Evolutionary conservation across 2,888 invertebrate species (phyloP).

Genomic region (Pycnomerus fuliginosus): DNA sequence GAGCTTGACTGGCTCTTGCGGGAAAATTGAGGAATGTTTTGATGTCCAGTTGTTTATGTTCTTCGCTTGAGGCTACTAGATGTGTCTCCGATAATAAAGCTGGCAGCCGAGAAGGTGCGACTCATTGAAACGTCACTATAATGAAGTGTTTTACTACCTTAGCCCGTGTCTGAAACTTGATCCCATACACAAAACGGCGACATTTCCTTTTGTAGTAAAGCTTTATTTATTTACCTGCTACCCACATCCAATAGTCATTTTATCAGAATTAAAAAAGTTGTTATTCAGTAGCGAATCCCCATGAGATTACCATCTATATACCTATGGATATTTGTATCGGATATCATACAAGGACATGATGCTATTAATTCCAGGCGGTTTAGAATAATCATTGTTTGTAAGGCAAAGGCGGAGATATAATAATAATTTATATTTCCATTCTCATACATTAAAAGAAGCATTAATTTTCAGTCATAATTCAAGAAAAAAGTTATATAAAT

Average conservation of each 20-base stretch:
- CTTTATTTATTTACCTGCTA: slow-evolving; percentile 14
- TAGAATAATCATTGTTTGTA: not conserved
- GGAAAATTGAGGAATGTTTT: too few relatives aligned
- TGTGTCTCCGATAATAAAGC: slow-evolving; percentile 60
- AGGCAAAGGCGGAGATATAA: not conserved
- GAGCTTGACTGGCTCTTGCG: too few relatives aligned
- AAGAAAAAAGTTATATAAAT: too few relatives aligned
- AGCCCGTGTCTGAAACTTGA: slow-evolving; percentile 47
- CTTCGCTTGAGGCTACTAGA: slow-evolving; percentile 48
- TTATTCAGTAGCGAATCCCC: slow-evolving; percentile 5
- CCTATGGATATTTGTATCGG: too few relatives aligned
- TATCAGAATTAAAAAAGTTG: slow-evolving; percentile 15
- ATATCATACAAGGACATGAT: too few relatives aligned
- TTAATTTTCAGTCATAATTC: too few relatives aligned
- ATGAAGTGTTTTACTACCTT: slow-evolving; percentile 50
- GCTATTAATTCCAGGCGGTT: not conserved
- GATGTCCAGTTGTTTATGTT: slow-evolving; percentile 42
- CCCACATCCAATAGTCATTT: slow-evolving; percentile 9
- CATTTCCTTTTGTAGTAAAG: slow-evolving; percentile 27
- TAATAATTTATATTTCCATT: slow-evolving; percentile 1
- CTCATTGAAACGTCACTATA: slow-evolving; percentile 52
- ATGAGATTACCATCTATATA: not conserved
- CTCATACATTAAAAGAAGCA: slow-evolving; percentile 4
- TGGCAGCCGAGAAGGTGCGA: slow-evolving; percentile 48
- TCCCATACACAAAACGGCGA: slow-evolving; percentile 37